Base-by-base conservation (phyloP, 1,140 invertebrate genomes). In the Chironomus tepperi region DNA sequence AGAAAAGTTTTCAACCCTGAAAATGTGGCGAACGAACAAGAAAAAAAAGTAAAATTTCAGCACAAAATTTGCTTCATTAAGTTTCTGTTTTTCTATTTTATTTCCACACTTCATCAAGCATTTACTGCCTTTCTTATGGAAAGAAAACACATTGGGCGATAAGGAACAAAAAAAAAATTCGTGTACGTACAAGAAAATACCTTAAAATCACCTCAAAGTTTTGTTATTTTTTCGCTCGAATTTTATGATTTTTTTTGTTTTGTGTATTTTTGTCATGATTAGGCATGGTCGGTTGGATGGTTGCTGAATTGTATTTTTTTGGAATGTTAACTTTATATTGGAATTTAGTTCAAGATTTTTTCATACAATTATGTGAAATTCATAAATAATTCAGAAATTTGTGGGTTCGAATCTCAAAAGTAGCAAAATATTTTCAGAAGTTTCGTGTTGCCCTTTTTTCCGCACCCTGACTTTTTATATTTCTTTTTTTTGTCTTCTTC, bases 61-160 rank as follows among this genome's bases (percentile, higher is more conserved):
- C 65, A 21, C 65, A 70, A 70, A 70, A 70, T 70, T 70, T 70
- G 65, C 65, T 70, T 70, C 65, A 70, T 70, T 70, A 70, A 70
- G 16, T 70, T 70, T 70, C 47, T 57, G 47, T 70, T 18, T 70
- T 70, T 70, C 65, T 70, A 21, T 70, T 70, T 70, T 70, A 70
- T 70, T 70, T 70, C 65, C 16, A 70, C 65, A 70, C 65, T 70
- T 70, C 65, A 70, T 70, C 65, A 70, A 70, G 65, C 65, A 70
- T 70, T 70, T 57, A 57, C 47, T 57, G 47, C 47, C 47, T 57
- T 57, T 57, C 47, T 57, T 57, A 57, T 34, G 24, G 43, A 47
- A 47, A 47, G 10, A 12, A 3, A 10, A 57, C 12, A n/a, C 47
- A 57, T 47, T 47, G 2, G 10, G 8, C 8, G 12, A n/a, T 5